Evolutionary conservation across 2,113 vertebrate species (phyloP), one percentile per base, ranked within the genome.

Genomic region (Paedocypris sp.): DNA sequence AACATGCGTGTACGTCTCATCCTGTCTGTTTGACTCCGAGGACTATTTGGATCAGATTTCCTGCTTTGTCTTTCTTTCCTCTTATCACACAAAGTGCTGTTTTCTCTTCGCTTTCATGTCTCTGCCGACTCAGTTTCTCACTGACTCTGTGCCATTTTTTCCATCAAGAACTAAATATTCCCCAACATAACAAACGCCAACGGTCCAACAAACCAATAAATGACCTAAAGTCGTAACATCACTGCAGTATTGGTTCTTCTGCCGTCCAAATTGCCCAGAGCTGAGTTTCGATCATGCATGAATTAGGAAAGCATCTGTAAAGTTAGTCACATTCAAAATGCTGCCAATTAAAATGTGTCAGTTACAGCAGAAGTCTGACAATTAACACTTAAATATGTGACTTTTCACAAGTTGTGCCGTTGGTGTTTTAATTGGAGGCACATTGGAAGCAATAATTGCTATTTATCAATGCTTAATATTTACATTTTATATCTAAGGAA

Each of bases 1-100:
- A 74, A 74, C 66, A 77, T 50, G 64, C 43, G 13, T 60, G 31
- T 49, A 61, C 68, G 77, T 74, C 73, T 69, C 66, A 75, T 77
- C 43, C 12, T 67, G 71, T 64, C 66, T 65, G 25, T 76, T 72
- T 68, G 69, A 67, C 77, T 73, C 56, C 51, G 65, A 67, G 61
- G 53, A 54, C 67, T 73, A 71, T 29, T 78, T 73, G 58, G 64
- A 77, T 78, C 72, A 71, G 77, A 79, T 80, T 77, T 73, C 65
- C 43, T 54, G 46, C 62, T 48, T 73, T 67, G 72, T 72, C 73
- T 81, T 78, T 80, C 69, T 69, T 62, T 58, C 63, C 64, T 68
- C 60, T 73, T 76, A 74, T 75, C 75, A 68, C 54, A 66, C 69
- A 70, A 66, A 75, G 73, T 73, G 63, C 57, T 22, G 41, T 58